These are phyloP conservation scores for Rhyzopertha dominica DNA, from an alignment of 1,140 invertebrate species.

Conservation along the genomic window DNA sequence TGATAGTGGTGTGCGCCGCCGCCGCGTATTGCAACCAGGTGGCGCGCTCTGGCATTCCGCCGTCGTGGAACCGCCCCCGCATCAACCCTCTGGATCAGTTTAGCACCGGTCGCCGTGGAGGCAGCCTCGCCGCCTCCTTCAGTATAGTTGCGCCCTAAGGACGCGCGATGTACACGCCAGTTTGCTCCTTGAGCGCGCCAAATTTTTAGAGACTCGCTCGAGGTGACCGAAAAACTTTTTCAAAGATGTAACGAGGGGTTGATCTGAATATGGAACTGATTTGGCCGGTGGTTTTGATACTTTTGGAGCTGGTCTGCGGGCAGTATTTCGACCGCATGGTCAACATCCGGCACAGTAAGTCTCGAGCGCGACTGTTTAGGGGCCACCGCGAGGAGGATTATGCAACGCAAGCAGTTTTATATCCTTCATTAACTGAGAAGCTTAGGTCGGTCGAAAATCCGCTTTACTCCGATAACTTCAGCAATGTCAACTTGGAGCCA, in stretches of 20 bases:
- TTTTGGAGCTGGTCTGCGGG: conserved; percentile 16
- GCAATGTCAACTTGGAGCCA: conserved; percentile 16
- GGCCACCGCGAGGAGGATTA: conserved; percentile 18
- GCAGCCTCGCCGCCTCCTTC: conserved; percentile 16
- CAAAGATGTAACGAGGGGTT: background rate
- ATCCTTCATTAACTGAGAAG: conserved; percentile 2
- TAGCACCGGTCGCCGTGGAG: conserved; percentile 19
- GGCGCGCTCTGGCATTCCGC: conserved; percentile 31
- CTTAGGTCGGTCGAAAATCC: conserved; percentile 1
- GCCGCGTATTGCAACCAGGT: conserved; percentile 31
- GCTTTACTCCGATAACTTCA: conserved; percentile 1
- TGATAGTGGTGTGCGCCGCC: conserved; percentile 30
- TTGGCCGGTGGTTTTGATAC: conserved; percentile 14
- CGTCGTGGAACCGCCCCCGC: conserved; percentile 30
- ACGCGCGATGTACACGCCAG: conserved; percentile 17
- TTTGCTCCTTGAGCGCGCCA: conserved; percentile 16
- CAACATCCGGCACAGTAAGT: conserved; percentile 31
- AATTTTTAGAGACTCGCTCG: conserved; percentile 20
- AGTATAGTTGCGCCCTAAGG: conserved; percentile 15
- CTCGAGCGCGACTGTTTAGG: conserved; percentile 24
- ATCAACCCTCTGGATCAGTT: conserved; percentile 19
- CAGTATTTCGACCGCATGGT: conserved; percentile 13
- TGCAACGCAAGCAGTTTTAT: conserved; percentile 8
- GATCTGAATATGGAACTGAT: conserved; percentile 13
- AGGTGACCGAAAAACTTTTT: conserved; percentile 1